Percentiles rank a stretch among this genome's conserved stretches.
Conservation (phyloP, 2,113 vertebrate species). For the Pterocles gutturalis region DNA sequence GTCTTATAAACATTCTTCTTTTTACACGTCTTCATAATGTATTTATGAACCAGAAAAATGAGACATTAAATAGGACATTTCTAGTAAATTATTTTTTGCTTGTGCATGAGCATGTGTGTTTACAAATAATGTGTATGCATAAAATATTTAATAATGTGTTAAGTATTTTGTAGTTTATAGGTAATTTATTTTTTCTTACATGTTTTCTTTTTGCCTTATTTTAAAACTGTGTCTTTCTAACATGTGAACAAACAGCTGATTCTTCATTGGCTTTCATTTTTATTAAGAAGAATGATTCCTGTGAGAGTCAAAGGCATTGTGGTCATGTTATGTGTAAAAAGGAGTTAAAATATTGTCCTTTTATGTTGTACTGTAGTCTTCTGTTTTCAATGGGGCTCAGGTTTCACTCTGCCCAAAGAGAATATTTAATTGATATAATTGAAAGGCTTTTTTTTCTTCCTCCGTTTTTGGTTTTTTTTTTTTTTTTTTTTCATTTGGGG, state of each 20-base stretch:
- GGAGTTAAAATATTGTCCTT: conserved; percentile 55
- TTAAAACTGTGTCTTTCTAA: neutral
- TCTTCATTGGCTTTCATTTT: conserved; percentile 60
- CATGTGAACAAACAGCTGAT: conserved; percentile 21
- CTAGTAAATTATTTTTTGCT: neutral
- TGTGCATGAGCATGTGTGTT: neutral
- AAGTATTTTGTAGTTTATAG: neutral
- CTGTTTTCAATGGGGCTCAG: conserved; percentile 43
- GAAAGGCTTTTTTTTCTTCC: neutral
- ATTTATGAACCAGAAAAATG: neutral
- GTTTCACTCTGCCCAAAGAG: conserved; percentile 62
- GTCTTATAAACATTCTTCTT: neutral
- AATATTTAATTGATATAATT: conserved; percentile 73
- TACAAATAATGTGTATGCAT: neutral
- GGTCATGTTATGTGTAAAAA: conserved; percentile 53
- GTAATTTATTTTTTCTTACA: neutral
- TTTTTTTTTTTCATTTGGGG: conserved; percentile 49
- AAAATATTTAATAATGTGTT: neutral
- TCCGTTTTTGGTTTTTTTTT: no score
- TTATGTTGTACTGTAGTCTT: neutral
- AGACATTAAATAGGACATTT: neutral
- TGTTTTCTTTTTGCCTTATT: conserved; percentile 1
- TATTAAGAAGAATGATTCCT: conserved; percentile 53
- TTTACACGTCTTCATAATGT: neutral
- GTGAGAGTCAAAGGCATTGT: conserved; percentile 33